Evolutionary conservation across 2,888 invertebrate genomes (phyloP), one percentile per base, ranked within the genome.

Genomic region (Halictus quadricinctus): DNA sequence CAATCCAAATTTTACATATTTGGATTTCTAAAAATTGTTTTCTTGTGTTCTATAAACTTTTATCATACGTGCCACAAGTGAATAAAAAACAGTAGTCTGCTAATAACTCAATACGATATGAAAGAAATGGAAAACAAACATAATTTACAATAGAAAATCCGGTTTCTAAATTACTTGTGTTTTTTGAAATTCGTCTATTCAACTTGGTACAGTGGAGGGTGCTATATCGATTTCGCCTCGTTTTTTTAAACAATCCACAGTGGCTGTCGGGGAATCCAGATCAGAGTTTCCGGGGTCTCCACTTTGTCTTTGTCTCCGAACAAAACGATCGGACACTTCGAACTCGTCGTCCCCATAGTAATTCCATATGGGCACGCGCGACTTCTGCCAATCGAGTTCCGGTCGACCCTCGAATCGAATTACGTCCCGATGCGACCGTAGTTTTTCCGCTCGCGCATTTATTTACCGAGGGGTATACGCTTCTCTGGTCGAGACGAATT

Each of bases 371-470:
- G 88, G 75, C 79, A 72, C 82, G 79, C 60, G 79, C 73, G 86
- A 88, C 88, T 89, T 85, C 75, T 86, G 86, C 80, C 88, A 88
- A 89, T 88, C 86, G 88, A 88, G 83, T 86, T 81, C 85, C 81
- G 77, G 41, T 66, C 80, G 74, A 72, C 80, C 84, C 77, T 76
- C 76, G 86, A 88, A 89, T 89, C 86, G 75, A 89, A 84, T 86
- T 86, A 87, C 84, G 76, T 76, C 74, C 78, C 82, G 15, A 54
- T 41, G 76, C 84, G 79, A 58, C 50, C 79, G 80, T 77, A 88
- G 80, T 79, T 88, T 83, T 79, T 80, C 84, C 74, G 64, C 60
- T 84, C 82, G 79, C 74, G 84, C 79, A 88, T 88, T 87, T 88
- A 88, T 88, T 84, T 88, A 87, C 80, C 72, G 75, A 70, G 10